Evolutionary conservation across 2,113 vertebrate species (phyloP), one percentile per base, ranked within the genome.

Genomic region (Channa maculata): DNA sequence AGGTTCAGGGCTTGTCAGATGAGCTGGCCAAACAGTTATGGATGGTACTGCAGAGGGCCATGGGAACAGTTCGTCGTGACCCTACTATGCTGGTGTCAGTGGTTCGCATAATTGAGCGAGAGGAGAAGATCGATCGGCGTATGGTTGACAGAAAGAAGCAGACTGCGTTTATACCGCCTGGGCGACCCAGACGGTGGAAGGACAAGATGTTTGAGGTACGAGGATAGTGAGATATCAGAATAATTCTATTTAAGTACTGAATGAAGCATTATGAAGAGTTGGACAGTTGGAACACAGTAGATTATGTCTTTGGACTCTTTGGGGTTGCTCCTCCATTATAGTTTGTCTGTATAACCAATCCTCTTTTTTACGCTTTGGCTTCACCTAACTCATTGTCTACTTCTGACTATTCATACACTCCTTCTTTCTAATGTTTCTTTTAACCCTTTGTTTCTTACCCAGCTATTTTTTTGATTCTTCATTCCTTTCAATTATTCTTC

Each of bases 11-110:
- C 1, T 91, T 99, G 34, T 99, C 98, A 0, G 97, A 99, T 8
- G 96, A 98, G 59, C 50, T 99, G 84, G 96, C 95, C 73, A 99
- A 99, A 85, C 97, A 99, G 69, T 82, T 98, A 8, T 99, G 98
- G 98, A 96, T 99, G 96, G 96, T 99, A 9, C 93, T 99, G 83
- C 96, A 99, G 87, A 94, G 98, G 5, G 93, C 96, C 0, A 94
- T 98, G 67, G 95, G 95, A 11, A 99, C 97, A 0, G 98, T 99
- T 5, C 96, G 98, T 0, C 92, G 96, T 0, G 97, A 99, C 81
- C 98, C 98, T 14, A 97, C 97, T 53, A 94, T 99, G 92, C 91
- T 99, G 61, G 98, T 99, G 80, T 98, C 97, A 0, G 97, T 96
- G 0, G 93, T 99, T 58, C 95, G 98, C n/a, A 96, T 99, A 88